These are phyloP conservation scores for Axea sp. DNA, from an alignment of 2,888 invertebrate genomes.

Conservation along the genomic window DNA sequence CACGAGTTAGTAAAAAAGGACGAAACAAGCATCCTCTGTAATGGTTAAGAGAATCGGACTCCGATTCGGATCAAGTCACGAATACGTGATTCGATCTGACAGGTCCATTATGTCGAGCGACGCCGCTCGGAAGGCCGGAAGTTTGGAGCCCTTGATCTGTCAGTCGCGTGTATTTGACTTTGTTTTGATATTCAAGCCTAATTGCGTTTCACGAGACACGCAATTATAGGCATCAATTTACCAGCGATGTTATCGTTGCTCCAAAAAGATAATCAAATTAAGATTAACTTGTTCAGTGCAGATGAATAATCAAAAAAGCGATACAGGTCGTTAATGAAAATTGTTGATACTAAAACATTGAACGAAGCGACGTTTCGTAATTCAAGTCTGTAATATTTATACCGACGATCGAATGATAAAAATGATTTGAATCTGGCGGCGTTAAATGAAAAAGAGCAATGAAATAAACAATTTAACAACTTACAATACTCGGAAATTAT, in stretches of 20 bases:
- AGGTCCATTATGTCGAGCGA: constrained; percentile 52
- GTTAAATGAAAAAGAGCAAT: no score
- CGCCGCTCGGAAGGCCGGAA: constrained; percentile 48
- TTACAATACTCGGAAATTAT: no score
- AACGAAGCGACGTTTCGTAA: no score
- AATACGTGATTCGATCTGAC: constrained; percentile 66
- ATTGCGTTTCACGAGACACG: constrained; percentile 27
- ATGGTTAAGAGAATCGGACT: constrained; percentile 54
- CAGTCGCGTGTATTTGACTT: constrained; percentile 60
- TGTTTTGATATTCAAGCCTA: constrained; percentile 59
- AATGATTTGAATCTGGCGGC: no score
- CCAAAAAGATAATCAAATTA: no score
- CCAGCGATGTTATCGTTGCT: no score
- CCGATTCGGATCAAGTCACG: constrained; percentile 63
- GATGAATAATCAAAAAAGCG: no score
- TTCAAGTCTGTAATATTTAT: neutral
- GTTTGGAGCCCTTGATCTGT: constrained; percentile 51
- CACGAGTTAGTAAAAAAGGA: constrained; percentile 55
- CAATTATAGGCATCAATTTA: constrained; percentile 12
- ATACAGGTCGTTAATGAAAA: no score
- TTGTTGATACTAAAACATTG: no score
- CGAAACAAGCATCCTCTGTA: constrained; percentile 45
- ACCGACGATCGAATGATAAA: no score
- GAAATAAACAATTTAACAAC: no score
- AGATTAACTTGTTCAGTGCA: no score